Conservation (phyloP, 2,888 invertebrate species). For the Ganaspis brasiliensis region DNA sequence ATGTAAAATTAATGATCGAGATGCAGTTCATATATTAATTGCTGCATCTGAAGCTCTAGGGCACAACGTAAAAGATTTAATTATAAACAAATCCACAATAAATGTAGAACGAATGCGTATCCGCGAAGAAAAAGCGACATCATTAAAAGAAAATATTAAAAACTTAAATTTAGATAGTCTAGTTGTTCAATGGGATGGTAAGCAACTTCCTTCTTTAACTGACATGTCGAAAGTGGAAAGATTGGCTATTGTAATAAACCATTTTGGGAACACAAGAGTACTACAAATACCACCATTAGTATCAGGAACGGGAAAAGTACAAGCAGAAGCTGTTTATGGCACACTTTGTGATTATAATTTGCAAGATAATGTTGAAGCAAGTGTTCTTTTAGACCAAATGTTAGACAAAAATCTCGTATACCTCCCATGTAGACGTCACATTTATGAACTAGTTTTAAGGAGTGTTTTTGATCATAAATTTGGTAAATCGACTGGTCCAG, state of each 20-base stretch:
- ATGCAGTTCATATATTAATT: not conserved
- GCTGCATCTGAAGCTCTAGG: not conserved
- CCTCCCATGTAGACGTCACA: constrained; percentile 47
- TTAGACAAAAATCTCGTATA: constrained; percentile 46
- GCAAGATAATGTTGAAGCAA: not conserved
- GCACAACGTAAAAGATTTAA: not conserved
- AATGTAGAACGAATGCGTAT: not conserved
- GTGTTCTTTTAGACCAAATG: constrained; percentile 35
- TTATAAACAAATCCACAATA: not conserved
- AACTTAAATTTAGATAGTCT: not conserved
- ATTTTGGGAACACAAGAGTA: too few relatives aligned
- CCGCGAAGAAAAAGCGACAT: not conserved
- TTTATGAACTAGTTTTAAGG: constrained; percentile 45
- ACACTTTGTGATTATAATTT: not conserved
- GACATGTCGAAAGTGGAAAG: not conserved
- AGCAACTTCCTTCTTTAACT: not conserved
- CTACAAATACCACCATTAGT: too few relatives aligned
- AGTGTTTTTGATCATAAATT: constrained; percentile 42
- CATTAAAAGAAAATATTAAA: not conserved
- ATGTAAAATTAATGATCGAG: not conserved
- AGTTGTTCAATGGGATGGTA: not conserved
- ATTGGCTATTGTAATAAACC: too few relatives aligned
- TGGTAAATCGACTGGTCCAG: constrained; percentile 34
- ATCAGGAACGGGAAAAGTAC: not conserved
- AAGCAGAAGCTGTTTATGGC: not conserved